Evolutionary conservation across 2,888 invertebrate species (phyloP), one percentile per base, ranked within the genome.

Genomic region (Eubasilissa splendida): DNA sequence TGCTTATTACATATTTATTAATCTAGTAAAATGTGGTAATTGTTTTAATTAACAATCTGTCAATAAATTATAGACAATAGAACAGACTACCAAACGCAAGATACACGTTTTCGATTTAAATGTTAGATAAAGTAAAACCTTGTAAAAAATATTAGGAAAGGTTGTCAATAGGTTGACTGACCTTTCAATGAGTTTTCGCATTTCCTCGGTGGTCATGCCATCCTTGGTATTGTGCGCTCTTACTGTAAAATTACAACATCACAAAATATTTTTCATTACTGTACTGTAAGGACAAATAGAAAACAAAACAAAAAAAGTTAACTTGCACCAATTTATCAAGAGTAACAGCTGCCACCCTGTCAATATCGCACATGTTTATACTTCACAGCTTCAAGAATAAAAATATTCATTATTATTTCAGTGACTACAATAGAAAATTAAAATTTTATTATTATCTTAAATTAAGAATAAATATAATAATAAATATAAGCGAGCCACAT

Each of bases 121-220:
- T 14, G 14, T 60, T 60, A 60, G 60, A 60, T 60, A 60, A 60
- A 60, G 60, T 14, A 60, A 60, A 14, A 22, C 22, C 22, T 22
- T 22, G 22, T 22, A 22, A 22, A 22, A 22, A 22, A 22, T 22
- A 22, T 22, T 74, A 68, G 33, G 83, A 83, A 83, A 82, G 83
- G 83, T 79, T 82, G 82, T 83, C 83, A 79, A 74, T 53, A 56
- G 22, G 22, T 78, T 79, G 88, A 95, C 94, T 96, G 94, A 97
- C 97, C 96, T 97, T 94, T 97, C 97, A 92, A 97, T 96, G 92
- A 97, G 95, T 94, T 96, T 97, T 92, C 97, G 95, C 96, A 97
- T 96, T 94, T 97, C 97, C 93, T 97, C 97, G 91, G 95, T 96
- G 92, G 96, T 94, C 94, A 96, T 94, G 92, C 95, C 95, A 94